Evolutionary conservation across 23 tunicate species (phyloP).

Genomic region (Aplidium turbinatum): DNA sequence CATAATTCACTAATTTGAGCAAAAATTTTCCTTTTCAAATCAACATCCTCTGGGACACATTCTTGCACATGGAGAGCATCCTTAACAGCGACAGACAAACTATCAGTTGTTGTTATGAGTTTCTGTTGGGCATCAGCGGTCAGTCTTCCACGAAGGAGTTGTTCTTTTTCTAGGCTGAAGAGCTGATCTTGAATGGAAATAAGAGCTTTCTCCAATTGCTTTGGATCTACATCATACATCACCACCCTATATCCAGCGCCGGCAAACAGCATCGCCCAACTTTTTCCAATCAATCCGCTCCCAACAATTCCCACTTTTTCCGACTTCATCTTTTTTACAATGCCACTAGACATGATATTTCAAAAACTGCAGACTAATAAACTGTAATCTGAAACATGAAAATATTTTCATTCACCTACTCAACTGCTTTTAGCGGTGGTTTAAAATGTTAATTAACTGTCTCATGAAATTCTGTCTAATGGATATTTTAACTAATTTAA

Average conservation of each 20-base stretch:
- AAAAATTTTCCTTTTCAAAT: slow-evolving; percentile 81
- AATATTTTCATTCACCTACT: too few relatives aligned
- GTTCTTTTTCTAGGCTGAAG: slow-evolving; percentile 54
- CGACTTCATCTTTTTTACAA: too few relatives aligned
- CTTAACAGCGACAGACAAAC: slow-evolving; percentile 49
- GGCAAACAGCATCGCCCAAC: slow-evolving; percentile 99
- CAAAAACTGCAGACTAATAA: too few relatives aligned
- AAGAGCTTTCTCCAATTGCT: slow-evolving; percentile 56
- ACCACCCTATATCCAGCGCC: slow-evolving; percentile 82
- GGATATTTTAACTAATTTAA: too few relatives aligned
- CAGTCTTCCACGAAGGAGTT: slow-evolving; percentile 67
- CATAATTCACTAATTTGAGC: slow-evolving; percentile 40
- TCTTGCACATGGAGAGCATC: slow-evolving; percentile 91
- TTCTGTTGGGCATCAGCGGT: slow-evolving; percentile 62
- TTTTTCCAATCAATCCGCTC: slow-evolving; percentile 92
- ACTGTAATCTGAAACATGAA: neutral
- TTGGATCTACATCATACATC: slow-evolving; percentile 73
- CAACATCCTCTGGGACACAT: slow-evolving; percentile 93
- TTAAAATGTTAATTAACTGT: too few relatives aligned
- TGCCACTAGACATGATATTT: too few relatives aligned
- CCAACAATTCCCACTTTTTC: slow-evolving; percentile 33
- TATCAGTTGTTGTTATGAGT: slow-evolving; percentile 55
- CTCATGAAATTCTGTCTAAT: too few relatives aligned
- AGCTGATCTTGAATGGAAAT: slow-evolving; percentile 44
- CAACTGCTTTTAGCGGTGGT: too few relatives aligned